A percentile compares a stretch with the other conserved stretches of the same genome.
These are phyloP conservation scores for Taurulus bubalis DNA, from an alignment of 2,113 vertebrate genomes.

Conservation along the genomic window DNA sequence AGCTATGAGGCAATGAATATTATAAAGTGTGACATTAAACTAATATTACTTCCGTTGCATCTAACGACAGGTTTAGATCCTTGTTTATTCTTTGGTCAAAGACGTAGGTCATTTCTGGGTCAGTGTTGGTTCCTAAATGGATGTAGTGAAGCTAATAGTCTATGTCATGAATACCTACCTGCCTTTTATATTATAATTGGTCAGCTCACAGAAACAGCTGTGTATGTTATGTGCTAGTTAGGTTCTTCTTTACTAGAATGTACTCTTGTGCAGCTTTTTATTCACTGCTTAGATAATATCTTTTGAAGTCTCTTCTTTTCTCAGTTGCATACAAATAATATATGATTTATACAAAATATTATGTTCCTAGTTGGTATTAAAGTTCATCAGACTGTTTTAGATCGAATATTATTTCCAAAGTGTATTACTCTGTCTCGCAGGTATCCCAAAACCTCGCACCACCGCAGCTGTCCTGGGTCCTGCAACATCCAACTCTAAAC, in stretches of 20 bases:
- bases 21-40: not conserved
- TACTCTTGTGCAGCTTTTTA: not conserved
- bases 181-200: not conserved
- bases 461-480: not conserved
- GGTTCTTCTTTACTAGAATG: not conserved
- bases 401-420: not conserved
- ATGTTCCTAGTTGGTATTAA: not conserved
- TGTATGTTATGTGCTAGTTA: not conserved
- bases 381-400: not conserved
- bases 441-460: constrained; percentile 61
- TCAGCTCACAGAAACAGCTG: not conserved
- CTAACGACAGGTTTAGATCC: not conserved
- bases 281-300: not conserved
- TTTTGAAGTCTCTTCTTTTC: not conserved
- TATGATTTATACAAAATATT: not conserved
- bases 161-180: not conserved
- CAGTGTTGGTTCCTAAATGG: not conserved
- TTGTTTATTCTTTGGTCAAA: too few relatives aligned
- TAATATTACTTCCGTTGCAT: not conserved
- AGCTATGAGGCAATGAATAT: not conserved
- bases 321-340: not conserved
- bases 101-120: not conserved
- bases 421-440: constrained; percentile 45
- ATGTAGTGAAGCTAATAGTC: not conserved
- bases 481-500: constrained; percentile 32